Evolutionary conservation across 2,797 vertebrate genomes (phyloP).

Genomic region (Lophotriccus pileatus): DNA sequence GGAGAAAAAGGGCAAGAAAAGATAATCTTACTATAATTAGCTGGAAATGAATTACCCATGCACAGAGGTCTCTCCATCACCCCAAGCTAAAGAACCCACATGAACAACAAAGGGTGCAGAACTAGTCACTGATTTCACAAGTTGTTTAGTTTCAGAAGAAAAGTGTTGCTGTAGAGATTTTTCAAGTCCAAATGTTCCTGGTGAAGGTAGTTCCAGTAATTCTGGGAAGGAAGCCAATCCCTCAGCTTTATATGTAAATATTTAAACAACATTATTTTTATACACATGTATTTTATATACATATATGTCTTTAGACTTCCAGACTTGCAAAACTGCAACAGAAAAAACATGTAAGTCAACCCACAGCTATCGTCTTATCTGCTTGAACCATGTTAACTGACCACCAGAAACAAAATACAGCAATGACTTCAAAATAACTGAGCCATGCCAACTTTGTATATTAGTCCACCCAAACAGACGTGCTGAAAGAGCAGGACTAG

Average conservation of each 20-base stretch:
- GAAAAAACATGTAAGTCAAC: not conserved
- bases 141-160: slow-evolving; percentile 71
- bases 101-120: slow-evolving; percentile 33
- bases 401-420: not conserved
- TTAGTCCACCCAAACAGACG: not conserved
- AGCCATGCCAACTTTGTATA: not conserved
- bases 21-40: not conserved
- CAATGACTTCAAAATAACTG: not conserved
- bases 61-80: not conserved
- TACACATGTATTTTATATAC: slow-evolving; percentile 60
- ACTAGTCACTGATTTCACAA: slow-evolving; percentile 60
- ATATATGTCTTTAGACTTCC: slow-evolving; percentile 45
- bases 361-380: not conserved
- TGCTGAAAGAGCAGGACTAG: not conserved
- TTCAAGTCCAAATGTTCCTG: slow-evolving; percentile 82
- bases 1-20: not conserved
- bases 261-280: slow-evolving; percentile 78
- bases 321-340: slow-evolving; percentile 43
- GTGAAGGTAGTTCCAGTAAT: slow-evolving; percentile 81
- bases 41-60: not conserved
- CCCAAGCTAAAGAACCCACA: not conserved
- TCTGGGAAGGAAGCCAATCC: slow-evolving; percentile 77
- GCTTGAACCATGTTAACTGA: not conserved
- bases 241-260: slow-evolving; percentile 80
- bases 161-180: slow-evolving; percentile 75